Conservation (phyloP, 2,888 invertebrate species). For the Harpalus rubripes region DNA sequence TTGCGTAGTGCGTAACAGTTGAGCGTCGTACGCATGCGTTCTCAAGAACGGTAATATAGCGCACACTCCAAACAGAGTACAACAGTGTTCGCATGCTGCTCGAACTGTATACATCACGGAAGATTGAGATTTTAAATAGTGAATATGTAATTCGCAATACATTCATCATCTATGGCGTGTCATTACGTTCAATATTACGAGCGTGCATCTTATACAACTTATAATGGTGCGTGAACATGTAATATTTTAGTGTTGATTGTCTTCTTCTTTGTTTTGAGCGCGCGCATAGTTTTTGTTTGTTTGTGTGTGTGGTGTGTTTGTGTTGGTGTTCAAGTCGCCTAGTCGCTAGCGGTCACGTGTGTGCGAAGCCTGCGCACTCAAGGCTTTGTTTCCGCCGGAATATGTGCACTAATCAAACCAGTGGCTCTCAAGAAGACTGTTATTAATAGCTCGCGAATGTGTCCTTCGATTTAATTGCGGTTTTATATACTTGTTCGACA, state of each 20-base stretch:
- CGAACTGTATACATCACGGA: slow-evolving; percentile 4
- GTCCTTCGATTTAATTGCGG: slow-evolving; percentile 36
- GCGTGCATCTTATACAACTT: neutral
- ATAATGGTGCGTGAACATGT: slow-evolving; percentile 47
- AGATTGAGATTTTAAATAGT: neutral
- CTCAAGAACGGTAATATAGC: neutral
- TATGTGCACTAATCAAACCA: slow-evolving; percentile 51
- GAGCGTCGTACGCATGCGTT: slow-evolving; percentile 45
- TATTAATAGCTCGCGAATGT: slow-evolving; percentile 34
- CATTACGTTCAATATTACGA: slow-evolving; percentile 52
- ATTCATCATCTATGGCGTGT: slow-evolving; percentile 50
- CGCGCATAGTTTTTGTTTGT: slow-evolving; percentile 19
- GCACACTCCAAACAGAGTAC: slow-evolving; percentile 13
- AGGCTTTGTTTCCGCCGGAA: slow-evolving; percentile 64
- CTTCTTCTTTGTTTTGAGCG: slow-evolving; percentile 33
- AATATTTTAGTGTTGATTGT: slow-evolving; percentile 14
- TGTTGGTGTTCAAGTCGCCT: slow-evolving; percentile 40
- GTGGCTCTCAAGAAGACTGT: slow-evolving; percentile 32
- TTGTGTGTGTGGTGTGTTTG: slow-evolving; percentile 52
- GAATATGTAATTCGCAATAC: slow-evolving; percentile 18
- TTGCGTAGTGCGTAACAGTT: slow-evolving; percentile 55
- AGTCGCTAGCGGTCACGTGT: slow-evolving; percentile 57
- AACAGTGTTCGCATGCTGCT: slow-evolving; percentile 14
- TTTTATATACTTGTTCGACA: slow-evolving; percentile 27
- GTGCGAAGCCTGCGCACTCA: slow-evolving; percentile 60